Conservation (phyloP, 2,888 invertebrate species). For the Leucozona laternaria region DNA sequence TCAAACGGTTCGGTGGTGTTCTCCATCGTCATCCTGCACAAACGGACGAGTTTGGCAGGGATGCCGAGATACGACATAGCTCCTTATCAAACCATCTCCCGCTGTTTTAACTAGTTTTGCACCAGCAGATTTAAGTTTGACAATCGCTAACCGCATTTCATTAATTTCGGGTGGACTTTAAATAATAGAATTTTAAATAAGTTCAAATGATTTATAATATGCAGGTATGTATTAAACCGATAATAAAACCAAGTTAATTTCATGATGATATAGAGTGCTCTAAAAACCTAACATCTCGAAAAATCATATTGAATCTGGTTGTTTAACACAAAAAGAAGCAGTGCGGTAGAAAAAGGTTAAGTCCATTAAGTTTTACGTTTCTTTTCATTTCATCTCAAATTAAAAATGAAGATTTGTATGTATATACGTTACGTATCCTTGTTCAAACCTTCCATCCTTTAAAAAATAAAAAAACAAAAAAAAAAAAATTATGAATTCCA, state of each 20-base stretch:
- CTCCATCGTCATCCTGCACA: no score
- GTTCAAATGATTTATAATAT: not conserved
- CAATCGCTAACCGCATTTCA: no score
- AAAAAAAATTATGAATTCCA: constrained; percentile 14
- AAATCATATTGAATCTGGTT: not conserved
- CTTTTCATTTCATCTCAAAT: constrained; percentile 9
- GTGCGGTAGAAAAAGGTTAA: not conserved
- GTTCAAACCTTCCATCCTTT: constrained; percentile 1
- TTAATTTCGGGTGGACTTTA: no score
- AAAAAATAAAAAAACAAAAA: constrained; percentile 7
- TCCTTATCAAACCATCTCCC: no score
- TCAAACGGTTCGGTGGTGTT: no score
- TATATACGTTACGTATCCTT: not conserved
- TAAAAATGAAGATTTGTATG: not conserved
- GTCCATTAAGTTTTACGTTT: constrained; percentile 16
- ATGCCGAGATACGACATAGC: no score
- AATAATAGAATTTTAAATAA: not conserved
- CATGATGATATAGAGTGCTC: not conserved
- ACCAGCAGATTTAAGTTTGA: no score
- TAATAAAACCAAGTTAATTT: not conserved
- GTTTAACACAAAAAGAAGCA: not conserved
- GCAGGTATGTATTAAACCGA: not conserved
- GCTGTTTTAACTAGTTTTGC: no score
- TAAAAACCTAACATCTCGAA: not conserved
- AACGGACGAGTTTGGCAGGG: no score